Evolutionary conservation across 1,140 invertebrate genomes (phyloP).

Genomic region (Nilaparvata lugens): DNA sequence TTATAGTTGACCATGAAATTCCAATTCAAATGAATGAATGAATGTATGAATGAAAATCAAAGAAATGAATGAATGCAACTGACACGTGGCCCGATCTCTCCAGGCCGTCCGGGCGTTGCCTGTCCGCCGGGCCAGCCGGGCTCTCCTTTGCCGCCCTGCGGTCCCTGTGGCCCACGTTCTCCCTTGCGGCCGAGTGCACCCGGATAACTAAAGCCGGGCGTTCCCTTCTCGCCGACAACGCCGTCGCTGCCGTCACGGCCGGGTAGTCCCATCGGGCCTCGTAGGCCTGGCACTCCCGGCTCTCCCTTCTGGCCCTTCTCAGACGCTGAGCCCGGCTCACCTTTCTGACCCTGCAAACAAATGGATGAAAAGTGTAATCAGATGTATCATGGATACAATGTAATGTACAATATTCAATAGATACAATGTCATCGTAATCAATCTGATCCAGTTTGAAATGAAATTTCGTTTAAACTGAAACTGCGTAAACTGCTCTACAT

Average conservation of each 20-base stretch:
- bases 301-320: conserved; percentile 80
- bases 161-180: conserved; percentile 32
- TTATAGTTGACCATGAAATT: too few species aligned
- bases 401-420: too few species aligned
- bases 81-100: conserved; percentile 38
- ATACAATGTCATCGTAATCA: too few species aligned
- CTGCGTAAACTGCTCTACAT: too few species aligned
- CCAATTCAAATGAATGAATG: too few species aligned
- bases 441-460: too few species aligned
- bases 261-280: conserved; percentile 49
- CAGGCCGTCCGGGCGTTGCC: conserved; percentile 52
- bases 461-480: too few species aligned
- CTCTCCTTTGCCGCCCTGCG: conserved; percentile 47
- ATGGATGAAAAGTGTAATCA: too few species aligned
- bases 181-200: conserved; percentile 29
- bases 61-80: too few species aligned
- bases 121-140: conserved; percentile 46
- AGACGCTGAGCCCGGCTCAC: conserved; percentile 60
- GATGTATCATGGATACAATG: too few species aligned
- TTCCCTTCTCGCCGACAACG: conserved; percentile 52
- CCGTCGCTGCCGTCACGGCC: conserved; percentile 54
- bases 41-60: too few species aligned
- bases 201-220: conserved; percentile 40
- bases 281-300: conserved; percentile 56
- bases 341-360: conserved; percentile 46